Percentiles rank a stretch among this genome's conserved stretches.
Conservation (phyloP, 2,888 invertebrate genomes). For the Sinopyrophorus schimmeli region DNA sequence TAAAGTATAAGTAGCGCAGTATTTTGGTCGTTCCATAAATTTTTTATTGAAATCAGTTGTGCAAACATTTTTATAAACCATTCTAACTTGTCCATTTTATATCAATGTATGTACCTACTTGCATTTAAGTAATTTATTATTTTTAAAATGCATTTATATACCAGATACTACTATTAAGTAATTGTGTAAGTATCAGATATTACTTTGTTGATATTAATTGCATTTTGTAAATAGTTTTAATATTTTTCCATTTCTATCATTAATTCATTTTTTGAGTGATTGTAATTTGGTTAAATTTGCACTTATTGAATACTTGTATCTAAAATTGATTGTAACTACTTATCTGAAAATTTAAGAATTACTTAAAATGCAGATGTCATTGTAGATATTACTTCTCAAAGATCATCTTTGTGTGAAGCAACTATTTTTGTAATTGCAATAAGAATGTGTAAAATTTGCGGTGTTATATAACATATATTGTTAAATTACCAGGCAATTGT, state of each 20-base stretch:
- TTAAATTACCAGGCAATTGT: slow-evolving; percentile 52
- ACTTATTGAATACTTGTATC: slow-evolving; percentile 18
- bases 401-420: slow-evolving; percentile 30
- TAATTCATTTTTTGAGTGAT: neutral
- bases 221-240: too few species aligned
- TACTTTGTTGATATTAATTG: too few species aligned
- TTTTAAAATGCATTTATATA: too few species aligned
- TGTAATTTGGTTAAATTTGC: slow-evolving; percentile 1
- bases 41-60: too few species aligned
- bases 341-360: slow-evolving; percentile 17
- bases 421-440: slow-evolving; percentile 34
- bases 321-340: slow-evolving; percentile 20
- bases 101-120: too few species aligned
- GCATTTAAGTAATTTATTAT: too few species aligned
- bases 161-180: too few species aligned
- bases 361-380: slow-evolving; percentile 28
- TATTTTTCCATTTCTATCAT: neutral
- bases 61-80: too few species aligned
- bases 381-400: slow-evolving; percentile 31
- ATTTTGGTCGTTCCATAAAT: too few species aligned
- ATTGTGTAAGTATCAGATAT: too few species aligned
- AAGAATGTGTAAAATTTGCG: slow-evolving; percentile 25
- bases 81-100: too few species aligned
- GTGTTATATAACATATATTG: slow-evolving; percentile 21
- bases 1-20: too few species aligned